phyloP scores from a whole-genome alignment of 1,140 invertebrate genomes.

The Rhagoletis pomonella region DNA sequence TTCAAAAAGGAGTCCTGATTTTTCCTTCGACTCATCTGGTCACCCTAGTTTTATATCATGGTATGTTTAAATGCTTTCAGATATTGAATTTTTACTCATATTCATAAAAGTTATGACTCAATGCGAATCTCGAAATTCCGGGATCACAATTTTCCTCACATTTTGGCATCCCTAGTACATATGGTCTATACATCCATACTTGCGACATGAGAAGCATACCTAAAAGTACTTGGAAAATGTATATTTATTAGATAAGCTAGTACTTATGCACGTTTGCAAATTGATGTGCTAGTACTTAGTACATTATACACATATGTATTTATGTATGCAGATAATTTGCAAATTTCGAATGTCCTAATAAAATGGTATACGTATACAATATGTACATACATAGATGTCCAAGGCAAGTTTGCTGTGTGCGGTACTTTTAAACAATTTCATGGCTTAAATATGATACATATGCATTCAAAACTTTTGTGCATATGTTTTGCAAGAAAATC shows the following conservation, averaged over 20 bases:
- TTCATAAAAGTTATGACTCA: too few species aligned
- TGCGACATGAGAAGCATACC: not conserved
- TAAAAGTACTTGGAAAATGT: not conserved
- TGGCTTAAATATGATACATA: not conserved
- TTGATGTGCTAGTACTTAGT: not conserved
- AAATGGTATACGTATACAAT: not conserved
- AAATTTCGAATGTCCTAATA: conserved; percentile 3
- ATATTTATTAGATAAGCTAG: not conserved
- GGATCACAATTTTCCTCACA: too few species aligned
- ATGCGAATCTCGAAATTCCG: too few species aligned
- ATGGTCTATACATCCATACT: too few species aligned
- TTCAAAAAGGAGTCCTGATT: too few species aligned
- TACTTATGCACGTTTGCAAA: not conserved
- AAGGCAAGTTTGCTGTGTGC: not conserved
- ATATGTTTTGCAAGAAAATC: not conserved
- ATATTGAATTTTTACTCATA: too few species aligned
- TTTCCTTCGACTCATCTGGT: too few species aligned
- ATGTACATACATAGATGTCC: not conserved
- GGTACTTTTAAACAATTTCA: not conserved
- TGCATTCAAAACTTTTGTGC: not conserved
- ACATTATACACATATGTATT: not conserved
- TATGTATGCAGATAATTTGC: conserved; percentile 1
- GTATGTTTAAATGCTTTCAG: too few species aligned
- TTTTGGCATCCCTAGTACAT: too few species aligned
- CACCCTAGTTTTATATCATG: too few species aligned